Evolutionary conservation across 2,113 vertebrate genomes (phyloP).

Genomic region (Rhodinocichla rosea): DNA sequence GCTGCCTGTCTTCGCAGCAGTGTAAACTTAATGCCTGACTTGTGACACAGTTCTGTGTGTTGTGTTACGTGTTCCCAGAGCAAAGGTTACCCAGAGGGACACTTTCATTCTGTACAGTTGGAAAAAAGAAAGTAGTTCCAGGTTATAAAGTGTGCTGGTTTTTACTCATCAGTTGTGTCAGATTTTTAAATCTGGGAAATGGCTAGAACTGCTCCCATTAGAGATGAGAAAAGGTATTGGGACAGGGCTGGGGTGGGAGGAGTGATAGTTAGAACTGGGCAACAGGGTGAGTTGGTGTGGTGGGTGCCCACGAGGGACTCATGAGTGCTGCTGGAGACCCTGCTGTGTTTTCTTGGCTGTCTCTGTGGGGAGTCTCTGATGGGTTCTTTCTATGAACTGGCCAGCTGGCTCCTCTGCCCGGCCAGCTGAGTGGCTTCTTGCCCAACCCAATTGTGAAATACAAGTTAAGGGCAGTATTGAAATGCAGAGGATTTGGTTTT

Average conservation of each 20-base stretch:
- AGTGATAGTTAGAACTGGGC: background rate
- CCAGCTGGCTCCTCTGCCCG: background rate
- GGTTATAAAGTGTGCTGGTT: background rate
- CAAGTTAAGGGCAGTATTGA: background rate
- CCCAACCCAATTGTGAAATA: background rate
- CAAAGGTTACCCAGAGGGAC: background rate
- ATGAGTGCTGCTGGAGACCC: background rate
- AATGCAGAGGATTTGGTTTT: background rate
- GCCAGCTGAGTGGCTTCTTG: background rate
- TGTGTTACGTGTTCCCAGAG: background rate
- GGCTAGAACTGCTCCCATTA: background rate
- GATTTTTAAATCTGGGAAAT: background rate
- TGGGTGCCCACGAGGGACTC: accelerated
- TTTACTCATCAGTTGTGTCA: background rate
- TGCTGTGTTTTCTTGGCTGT: background rate
- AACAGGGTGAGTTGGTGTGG: background rate
- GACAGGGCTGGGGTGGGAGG: background rate
- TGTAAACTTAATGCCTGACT: background rate
- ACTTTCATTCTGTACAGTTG: background rate
- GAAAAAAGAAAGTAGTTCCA: background rate
- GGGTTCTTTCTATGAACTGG: background rate
- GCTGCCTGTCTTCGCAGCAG: background rate
- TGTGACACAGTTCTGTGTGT: background rate
- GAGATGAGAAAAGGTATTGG: background rate
- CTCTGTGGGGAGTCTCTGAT: background rate